Conservation (phyloP, 2,113 vertebrate species). For the Solea solea region DNA sequence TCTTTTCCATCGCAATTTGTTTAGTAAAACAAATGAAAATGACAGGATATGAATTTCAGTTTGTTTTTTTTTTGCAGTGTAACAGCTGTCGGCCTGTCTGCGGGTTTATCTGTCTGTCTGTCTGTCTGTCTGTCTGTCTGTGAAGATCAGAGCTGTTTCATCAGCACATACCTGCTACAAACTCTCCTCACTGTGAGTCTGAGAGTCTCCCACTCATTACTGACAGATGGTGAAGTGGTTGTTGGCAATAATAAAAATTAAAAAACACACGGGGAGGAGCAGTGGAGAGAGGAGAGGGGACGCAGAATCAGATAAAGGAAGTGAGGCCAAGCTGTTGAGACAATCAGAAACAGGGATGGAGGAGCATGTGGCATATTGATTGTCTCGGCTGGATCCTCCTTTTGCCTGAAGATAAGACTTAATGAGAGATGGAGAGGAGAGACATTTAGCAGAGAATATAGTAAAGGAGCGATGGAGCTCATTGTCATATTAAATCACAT, state of each 20-base stretch:
- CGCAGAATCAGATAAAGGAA: constrained; percentile 19
- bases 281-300: neutral
- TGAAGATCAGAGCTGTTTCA: constrained; percentile 57
- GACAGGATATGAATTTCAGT: too few relatives aligned
- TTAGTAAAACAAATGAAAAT: too few relatives aligned
- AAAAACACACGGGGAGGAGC: constrained; percentile 5
- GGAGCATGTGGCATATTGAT: constrained; percentile 57
- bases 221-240: constrained; percentile 49
- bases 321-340: constrained; percentile 29
- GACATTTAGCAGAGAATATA: constrained; percentile 3
- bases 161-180: constrained; percentile 54
- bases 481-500: constrained; percentile 5
- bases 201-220: constrained; percentile 19
- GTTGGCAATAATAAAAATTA: constrained; percentile 28
- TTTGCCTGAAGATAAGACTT: constrained; percentile 64
- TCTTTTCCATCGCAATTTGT: too few relatives aligned
- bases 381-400: constrained; percentile 25
- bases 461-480: neutral
- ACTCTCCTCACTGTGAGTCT: constrained; percentile 41
- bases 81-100: too few relatives aligned
- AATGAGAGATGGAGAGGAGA: constrained; percentile 64
- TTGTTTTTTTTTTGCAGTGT: too few relatives aligned
- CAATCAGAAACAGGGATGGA: constrained; percentile 25
- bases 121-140: too few relatives aligned
- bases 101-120: too few relatives aligned